Evolutionary conservation across 2,113 vertebrate species (phyloP), one percentile per base, ranked within the genome.

Genomic region (Xiphophorus hellerii): DNA sequence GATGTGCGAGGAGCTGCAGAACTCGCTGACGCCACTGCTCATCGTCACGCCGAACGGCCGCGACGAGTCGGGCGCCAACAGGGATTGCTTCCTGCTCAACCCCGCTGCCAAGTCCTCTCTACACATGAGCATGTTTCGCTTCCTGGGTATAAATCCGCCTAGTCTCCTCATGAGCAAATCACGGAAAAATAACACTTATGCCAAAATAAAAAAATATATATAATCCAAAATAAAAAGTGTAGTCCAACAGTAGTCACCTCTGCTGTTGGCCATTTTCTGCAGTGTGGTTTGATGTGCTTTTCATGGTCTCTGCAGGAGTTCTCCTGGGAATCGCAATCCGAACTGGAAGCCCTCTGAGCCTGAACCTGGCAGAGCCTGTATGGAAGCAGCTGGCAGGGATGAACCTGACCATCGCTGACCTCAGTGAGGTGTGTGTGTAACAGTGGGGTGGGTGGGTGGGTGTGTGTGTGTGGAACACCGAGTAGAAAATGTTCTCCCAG

Each of bases 341-440:
- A n/a, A 98, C 97, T 9, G 98, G 98, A 76, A 99, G 98, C 82
- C 98, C 98, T 30, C 93, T 99, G 62, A 99, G 98, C 89, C 96
- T 99, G 84, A 99, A 95, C 88, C 93, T 99, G 66, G 98, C 98
- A 0, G 98, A 99, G 89, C 98, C 98, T 1, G 97, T 99, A 3
- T 99, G 98, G 98, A 99, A 99, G 80, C 98, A 99, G 86, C 95
- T 99, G 89, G 97, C 98, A 30, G 98, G 98, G 83, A 99, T 99
- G 98, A 99, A 96, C 90, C 93, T 99, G 85, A 99, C 97, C 86
- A 99, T 99, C 51, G 98, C 98, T 82, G 98, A 99, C 95, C 97
- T 99, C 89, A 99, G 98, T 87, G 98, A 99, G 96, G 98, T 97
- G 83, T 0, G 69, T 67, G 9, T 14, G 39, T 76, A n/a, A n/a